Percentiles rank a stretch among this genome's conserved stretches.
Conservation (phyloP, 2,113 vertebrate genomes). For the Mungos mungo region DNA sequence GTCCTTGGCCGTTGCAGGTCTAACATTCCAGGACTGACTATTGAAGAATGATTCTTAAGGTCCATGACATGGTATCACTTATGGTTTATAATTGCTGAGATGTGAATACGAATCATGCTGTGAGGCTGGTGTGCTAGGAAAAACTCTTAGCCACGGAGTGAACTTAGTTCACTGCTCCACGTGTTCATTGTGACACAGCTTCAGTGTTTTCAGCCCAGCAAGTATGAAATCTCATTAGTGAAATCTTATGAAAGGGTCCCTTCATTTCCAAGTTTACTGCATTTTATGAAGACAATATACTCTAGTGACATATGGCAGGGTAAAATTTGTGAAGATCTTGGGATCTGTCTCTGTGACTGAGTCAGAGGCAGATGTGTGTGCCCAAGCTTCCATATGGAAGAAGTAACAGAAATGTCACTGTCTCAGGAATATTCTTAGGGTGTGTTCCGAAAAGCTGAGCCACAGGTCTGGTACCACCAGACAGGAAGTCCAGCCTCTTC, state of each 20-base stretch:
- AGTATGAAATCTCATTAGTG: not conserved
- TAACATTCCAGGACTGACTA: not conserved
- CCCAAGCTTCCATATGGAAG: not conserved
- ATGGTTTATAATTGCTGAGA: not conserved
- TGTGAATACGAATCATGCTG: not conserved
- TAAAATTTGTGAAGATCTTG: not conserved
- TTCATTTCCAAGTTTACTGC: not conserved
- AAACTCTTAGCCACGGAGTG: not conserved
- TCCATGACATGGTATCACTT: not conserved
- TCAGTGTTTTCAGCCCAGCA: not conserved
- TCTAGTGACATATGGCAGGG: not conserved
- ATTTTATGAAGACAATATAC: constrained; percentile 2
- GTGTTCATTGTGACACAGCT: not conserved
- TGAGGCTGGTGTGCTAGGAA: not conserved
- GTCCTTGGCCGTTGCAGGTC: not conserved
- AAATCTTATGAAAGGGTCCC: not conserved
- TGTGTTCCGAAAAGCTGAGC: not conserved
- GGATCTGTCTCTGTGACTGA: not conserved
- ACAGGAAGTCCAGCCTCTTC: not conserved
- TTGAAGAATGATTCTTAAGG: not conserved
- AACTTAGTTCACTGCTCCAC: not conserved
- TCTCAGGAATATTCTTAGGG: not conserved
- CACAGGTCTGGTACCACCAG: not conserved
- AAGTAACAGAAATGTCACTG: not conserved
- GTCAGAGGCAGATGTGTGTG: not conserved